A percentile compares a stretch with the other conserved stretches of the same genome.
Conservation (phyloP, 2,113 vertebrate species). For the Oxyruncus cristatus region DNA sequence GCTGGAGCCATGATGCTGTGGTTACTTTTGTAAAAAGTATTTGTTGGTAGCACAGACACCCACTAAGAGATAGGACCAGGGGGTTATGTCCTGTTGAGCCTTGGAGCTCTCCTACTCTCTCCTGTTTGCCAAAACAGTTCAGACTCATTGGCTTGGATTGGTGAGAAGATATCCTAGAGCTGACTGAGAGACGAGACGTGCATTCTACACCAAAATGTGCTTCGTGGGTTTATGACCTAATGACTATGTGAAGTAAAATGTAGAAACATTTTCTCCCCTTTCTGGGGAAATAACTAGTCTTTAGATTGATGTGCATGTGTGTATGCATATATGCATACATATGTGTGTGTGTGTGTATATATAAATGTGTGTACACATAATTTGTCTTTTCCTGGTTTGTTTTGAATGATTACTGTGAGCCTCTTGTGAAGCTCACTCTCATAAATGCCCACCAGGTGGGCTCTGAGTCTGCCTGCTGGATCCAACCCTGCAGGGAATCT, state of each 20-base stretch:
- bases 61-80: neutral
- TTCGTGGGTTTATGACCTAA: neutral
- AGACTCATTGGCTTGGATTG: neutral
- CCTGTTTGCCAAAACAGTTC: neutral
- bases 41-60: neutral
- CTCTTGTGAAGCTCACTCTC: neutral
- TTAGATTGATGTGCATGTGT: neutral
- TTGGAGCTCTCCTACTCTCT: neutral
- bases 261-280: neutral
- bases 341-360: too few relatives aligned
- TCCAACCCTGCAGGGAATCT: neutral
- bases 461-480: neutral
- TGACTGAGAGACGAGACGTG: neutral
- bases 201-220: neutral
- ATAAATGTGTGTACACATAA: neutral
- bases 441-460: neutral
- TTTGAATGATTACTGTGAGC: neutral
- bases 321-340: too few relatives aligned
- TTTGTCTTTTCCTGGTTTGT: neutral
- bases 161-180: neutral
- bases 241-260: neutral
- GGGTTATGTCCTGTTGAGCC: neutral
- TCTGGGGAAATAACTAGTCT: neutral
- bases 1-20: neutral
- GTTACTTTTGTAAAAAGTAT: neutral